A percentile compares a stretch with the other conserved stretches of the same genome.
These are phyloP conservation scores for Neofelis nebulosa DNA, from an alignment of 2,113 vertebrate genomes.

Conservation along the genomic window DNA sequence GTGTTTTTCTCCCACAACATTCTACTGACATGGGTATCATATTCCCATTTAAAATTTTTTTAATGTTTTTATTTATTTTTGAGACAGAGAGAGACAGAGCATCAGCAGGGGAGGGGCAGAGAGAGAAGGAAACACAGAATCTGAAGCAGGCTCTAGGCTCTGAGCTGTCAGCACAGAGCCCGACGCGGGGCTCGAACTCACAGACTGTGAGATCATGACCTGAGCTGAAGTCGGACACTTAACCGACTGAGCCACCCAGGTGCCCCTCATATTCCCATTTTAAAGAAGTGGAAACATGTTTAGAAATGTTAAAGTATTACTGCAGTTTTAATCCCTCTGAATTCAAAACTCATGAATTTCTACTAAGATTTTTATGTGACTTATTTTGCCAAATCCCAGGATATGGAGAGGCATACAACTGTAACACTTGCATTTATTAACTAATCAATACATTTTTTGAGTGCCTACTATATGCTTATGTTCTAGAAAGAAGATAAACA, in stretches of 20 bases:
- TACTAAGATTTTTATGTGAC: background rate
- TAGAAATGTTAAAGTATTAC: background rate
- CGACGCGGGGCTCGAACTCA: accelerated
- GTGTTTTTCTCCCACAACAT: background rate
- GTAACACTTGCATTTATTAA: constrained; percentile 27
- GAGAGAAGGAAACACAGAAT: no score
- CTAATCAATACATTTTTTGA: background rate
- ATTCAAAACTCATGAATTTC: background rate
- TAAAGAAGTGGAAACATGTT: background rate
- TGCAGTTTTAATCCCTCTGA: background rate
- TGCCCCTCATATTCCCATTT: background rate
- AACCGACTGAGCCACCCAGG: no score
- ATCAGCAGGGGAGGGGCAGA: no score
- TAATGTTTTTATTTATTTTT: no score
- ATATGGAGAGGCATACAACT: background rate
- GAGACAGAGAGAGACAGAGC: no score
- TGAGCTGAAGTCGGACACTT: no score
- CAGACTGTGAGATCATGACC: no score
- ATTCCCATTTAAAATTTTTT: background rate
- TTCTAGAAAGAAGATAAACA: background rate
- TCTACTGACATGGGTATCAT: background rate
- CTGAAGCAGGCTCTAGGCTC: no score
- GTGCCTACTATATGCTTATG: background rate
- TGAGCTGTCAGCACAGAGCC: no score
- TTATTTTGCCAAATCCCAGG: background rate